Conservation (phyloP, 2,797 vertebrate species). For the Meda fulgida region DNA sequence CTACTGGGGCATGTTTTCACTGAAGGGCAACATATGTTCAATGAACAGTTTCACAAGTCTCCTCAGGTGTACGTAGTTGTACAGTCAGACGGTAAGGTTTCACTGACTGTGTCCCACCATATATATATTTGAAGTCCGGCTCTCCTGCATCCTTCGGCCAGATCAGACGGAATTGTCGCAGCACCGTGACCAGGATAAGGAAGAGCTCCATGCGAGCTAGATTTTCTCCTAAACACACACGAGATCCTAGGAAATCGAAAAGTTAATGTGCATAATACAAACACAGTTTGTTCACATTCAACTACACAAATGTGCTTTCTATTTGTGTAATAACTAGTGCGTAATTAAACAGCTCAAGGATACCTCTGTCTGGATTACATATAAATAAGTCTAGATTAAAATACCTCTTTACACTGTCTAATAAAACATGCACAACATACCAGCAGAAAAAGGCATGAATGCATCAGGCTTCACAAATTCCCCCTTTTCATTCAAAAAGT, state of each 20-base stretch:
- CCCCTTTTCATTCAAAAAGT: slow-evolving; percentile 36
- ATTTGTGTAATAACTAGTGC: too few relatives aligned
- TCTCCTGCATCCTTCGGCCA: slow-evolving; percentile 25
- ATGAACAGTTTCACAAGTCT: background rate
- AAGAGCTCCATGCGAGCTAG: slow-evolving; percentile 41
- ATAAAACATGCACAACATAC: background rate
- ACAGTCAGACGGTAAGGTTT: slow-evolving; percentile 8
- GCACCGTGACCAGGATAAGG: slow-evolving; percentile 25
- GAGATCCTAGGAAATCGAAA: background rate
- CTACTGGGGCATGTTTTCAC: background rate
- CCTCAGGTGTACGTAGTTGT: background rate
- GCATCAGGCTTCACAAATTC: slow-evolving; percentile 36
- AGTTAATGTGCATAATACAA: background rate
- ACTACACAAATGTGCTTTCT: background rate
- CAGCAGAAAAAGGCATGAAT: slow-evolving; percentile 37
- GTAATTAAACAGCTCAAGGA: too few relatives aligned
- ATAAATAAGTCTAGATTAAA: background rate
- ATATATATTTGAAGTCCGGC: background rate
- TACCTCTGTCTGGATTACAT: too few relatives aligned
- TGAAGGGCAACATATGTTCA: background rate
- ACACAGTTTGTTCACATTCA: background rate
- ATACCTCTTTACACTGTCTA: background rate
- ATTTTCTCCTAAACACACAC: slow-evolving; percentile 36
- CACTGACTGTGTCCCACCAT: background rate
- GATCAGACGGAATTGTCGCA: background rate